phyloP scores from a whole-genome alignment of 2,797 vertebrate genomes.

The Typhlichthys eigenmanni region DNA sequence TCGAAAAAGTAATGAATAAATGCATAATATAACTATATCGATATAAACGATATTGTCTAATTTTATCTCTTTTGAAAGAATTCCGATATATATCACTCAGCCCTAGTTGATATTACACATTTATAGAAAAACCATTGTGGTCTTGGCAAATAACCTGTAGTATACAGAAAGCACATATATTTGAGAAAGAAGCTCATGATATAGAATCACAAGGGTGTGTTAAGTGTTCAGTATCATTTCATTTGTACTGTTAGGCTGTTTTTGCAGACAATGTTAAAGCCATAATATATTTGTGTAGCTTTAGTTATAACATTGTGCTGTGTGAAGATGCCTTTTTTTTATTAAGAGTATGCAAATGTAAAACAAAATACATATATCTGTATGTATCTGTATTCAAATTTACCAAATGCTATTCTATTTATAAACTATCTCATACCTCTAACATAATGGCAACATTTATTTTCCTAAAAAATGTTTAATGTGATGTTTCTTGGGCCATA shows the following conservation, averaged over 20 bases:
- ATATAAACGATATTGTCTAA: too few species aligned
- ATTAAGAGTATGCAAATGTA: slow-evolving; percentile 62
- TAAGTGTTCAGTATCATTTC: not conserved
- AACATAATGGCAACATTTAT: slow-evolving; percentile 70
- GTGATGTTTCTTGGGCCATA: slow-evolving; percentile 48
- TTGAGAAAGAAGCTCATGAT: slow-evolving; percentile 55
- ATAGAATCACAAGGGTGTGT: slow-evolving; percentile 11
- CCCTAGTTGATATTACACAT: too few species aligned
- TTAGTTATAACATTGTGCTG: not conserved
- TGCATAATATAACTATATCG: too few species aligned
- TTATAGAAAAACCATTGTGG: too few species aligned
- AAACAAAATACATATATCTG: slow-evolving; percentile 69
- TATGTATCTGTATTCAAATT: slow-evolving; percentile 70
- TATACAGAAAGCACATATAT: slow-evolving; percentile 39
- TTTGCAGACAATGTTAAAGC: slow-evolving; percentile 52
- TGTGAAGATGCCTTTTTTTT: not conserved
- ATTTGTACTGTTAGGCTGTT: slow-evolving; percentile 6
- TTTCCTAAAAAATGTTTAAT: slow-evolving; percentile 72
- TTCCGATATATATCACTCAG: too few species aligned
- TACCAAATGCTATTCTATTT: slow-evolving; percentile 75
- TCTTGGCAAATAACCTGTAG: slow-evolving; percentile 5
- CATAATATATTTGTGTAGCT: slow-evolving; percentile 37
- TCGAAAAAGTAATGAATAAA: too few species aligned
- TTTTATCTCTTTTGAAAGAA: too few species aligned
- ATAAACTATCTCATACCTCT: slow-evolving; percentile 73